Conservation (phyloP, 2,113 vertebrate species). For the Rhea americana region DNA sequence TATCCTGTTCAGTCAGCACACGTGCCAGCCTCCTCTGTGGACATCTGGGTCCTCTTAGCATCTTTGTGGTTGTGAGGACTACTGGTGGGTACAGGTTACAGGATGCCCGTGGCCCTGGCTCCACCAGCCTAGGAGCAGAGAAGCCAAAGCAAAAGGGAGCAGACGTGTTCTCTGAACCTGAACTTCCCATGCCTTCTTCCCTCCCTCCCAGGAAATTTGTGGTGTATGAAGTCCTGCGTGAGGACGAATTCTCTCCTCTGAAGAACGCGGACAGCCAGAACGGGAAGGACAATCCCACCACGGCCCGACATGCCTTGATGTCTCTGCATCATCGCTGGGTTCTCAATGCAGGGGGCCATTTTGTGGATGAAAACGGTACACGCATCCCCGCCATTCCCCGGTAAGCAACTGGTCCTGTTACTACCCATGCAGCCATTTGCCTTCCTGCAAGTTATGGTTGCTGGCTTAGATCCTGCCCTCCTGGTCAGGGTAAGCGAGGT, state of each 20-base stretch:
- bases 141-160: neutral
- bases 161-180: neutral
- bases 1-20: neutral
- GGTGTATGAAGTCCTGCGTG: constrained; percentile 92
- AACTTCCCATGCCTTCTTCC: accelerated
- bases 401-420: constrained; percentile 66
- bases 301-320: constrained; percentile 89
- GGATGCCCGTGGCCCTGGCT: accelerated
- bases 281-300: constrained; percentile 96
- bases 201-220: constrained; percentile 84
- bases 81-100: accelerated
- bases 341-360: constrained; percentile 92
- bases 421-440: neutral
- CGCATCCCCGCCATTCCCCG: constrained; percentile 92
- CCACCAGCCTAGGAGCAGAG: neutral
- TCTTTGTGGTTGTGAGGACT: neutral
- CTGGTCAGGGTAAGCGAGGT: neutral
- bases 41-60: neutral
- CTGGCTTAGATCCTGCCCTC: neutral
- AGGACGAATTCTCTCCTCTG: constrained; percentile 95
- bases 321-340: constrained; percentile 98
- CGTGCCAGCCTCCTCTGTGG: neutral
- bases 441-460: neutral
- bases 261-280: constrained; percentile 97
- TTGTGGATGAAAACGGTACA: constrained; percentile 91